Percentiles rank a stretch among this genome's conserved stretches.
These are phyloP conservation scores for Triplophysa rosa DNA, from an alignment of 2,113 vertebrate species.

Conservation along the genomic window DNA sequence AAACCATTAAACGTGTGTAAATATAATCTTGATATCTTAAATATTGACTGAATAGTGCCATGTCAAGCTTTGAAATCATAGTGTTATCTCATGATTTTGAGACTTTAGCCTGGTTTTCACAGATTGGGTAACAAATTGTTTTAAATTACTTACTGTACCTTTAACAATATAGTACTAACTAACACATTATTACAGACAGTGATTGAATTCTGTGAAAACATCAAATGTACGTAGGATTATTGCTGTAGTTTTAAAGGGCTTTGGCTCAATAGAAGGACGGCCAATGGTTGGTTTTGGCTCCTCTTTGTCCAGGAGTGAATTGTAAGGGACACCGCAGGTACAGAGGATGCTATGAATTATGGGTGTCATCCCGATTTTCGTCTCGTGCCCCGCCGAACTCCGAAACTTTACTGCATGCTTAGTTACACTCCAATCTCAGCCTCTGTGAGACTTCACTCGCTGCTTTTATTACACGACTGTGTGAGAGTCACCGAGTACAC, in stretches of 20 bases:
- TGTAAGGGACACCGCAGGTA: constrained; percentile 43
- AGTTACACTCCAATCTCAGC: constrained; percentile 60
- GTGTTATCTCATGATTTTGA: too few species aligned
- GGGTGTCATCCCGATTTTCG: constrained; percentile 53
- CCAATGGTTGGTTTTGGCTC: constrained; percentile 25
- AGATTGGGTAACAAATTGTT: too few species aligned
- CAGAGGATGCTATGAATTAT: constrained; percentile 57
- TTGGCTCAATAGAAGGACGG: constrained; percentile 11
- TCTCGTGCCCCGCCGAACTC: constrained; percentile 47
- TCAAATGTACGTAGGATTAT: constrained; percentile 7
- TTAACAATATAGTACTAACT: neutral
- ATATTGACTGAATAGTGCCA: too few species aligned
- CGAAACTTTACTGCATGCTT: constrained; percentile 60
- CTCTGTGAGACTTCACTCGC: constrained; percentile 29
- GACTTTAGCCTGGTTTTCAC: too few species aligned
- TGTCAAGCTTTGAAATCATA: too few species aligned
- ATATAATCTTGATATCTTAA: too few species aligned
- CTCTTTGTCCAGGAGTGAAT: constrained; percentile 45
- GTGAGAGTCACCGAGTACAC: constrained; percentile 42
- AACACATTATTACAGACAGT: neutral
- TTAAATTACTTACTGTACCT: neutral
- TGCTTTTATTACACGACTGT: constrained; percentile 42
- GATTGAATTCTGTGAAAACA: neutral
- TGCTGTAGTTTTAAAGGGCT: constrained; percentile 30
- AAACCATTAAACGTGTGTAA: too few species aligned